Conservation (phyloP, 2,113 vertebrate species). For the Platanista minor region DNA sequence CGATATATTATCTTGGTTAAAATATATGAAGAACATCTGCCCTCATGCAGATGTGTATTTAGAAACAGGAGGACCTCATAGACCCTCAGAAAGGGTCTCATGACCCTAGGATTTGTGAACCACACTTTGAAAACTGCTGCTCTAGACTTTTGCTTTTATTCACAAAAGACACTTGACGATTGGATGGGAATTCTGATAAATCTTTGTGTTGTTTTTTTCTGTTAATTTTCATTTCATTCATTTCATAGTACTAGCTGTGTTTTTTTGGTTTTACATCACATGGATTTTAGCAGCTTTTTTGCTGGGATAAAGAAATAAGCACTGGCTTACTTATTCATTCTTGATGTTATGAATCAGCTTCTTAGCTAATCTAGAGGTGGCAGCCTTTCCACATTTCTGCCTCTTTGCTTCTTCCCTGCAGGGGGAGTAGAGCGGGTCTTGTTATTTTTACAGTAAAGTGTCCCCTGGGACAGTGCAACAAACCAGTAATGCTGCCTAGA, state of each 20-base stretch:
- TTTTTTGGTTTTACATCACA: not conserved
- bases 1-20: not conserved
- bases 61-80: not conserved
- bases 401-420: not conserved
- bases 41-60: not conserved
- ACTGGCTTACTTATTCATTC: not conserved
- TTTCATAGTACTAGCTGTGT: not conserved
- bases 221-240: constrained; percentile 1
- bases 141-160: not conserved
- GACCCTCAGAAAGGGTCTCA: not conserved
- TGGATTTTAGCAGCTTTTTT: not conserved
- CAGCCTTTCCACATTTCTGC: not conserved
- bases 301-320: not conserved
- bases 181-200: not conserved
- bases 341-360: not conserved
- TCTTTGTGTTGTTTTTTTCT: not conserved
- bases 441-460: not conserved
- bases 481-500: not conserved
- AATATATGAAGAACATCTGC: not conserved
- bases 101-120: not conserved
- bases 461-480: not conserved
- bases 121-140: not conserved
- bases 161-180: not conserved
- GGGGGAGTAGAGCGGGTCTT: not conserved
- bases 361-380: not conserved